These are phyloP conservation scores for Canis aureus DNA, from an alignment of 2,113 vertebrate genomes.

Conservation along the genomic window DNA sequence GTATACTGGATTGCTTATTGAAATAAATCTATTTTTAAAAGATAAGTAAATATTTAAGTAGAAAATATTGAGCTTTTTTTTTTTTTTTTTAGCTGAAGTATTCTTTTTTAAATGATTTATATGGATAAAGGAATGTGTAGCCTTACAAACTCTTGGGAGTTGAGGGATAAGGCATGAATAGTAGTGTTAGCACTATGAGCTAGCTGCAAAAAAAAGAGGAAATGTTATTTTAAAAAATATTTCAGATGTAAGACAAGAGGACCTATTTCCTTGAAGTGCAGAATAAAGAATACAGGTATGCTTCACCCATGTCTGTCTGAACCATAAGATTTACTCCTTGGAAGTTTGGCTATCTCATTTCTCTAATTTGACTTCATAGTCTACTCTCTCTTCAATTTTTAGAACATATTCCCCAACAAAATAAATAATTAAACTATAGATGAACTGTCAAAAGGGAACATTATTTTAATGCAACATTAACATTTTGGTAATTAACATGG, in stretches of 20 bases:
- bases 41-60: conserved; percentile 63
- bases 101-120: conserved; percentile 62
- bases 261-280: conserved; percentile 41
- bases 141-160: background rate
- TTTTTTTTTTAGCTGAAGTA: background rate
- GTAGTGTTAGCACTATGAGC: background rate
- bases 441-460: conserved; percentile 90
- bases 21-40: conserved; percentile 55
- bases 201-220: conserved; percentile 29
- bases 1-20: background rate
- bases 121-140: background rate
- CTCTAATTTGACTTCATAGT: conserved; percentile 70
- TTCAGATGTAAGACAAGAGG: conserved; percentile 8
- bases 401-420: conserved; percentile 84
- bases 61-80: conserved; percentile 11
- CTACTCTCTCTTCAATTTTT: conserved; percentile 77
- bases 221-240: conserved; percentile 37
- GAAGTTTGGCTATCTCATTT: conserved; percentile 75
- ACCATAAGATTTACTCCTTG: conserved; percentile 57
- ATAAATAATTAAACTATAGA: conserved; percentile 89
- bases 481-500: conserved; percentile 91
- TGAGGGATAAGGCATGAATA: background rate
- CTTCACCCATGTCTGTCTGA: conserved; percentile 34
- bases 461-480: conserved; percentile 91
- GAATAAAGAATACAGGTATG: conserved; percentile 32